These are phyloP conservation scores for Amphimallon solstitiale DNA, from an alignment of 2,888 invertebrate species.

Conservation along the genomic window DNA sequence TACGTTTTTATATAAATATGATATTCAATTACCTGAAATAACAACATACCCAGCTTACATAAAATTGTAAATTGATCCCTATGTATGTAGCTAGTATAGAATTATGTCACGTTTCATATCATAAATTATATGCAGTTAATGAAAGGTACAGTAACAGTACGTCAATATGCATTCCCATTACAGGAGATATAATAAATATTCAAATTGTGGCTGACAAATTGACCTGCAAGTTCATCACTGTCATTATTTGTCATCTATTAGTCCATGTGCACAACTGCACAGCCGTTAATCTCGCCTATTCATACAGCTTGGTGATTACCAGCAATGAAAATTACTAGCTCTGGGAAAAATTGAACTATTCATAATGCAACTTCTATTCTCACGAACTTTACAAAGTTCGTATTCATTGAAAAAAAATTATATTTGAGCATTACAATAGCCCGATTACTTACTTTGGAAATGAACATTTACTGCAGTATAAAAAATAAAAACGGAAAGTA, in stretches of 20 bases:
- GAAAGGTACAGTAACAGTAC: slow-evolving; percentile 30
- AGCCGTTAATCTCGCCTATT: not conserved
- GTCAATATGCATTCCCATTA: slow-evolving; percentile 29
- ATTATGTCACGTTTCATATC: slow-evolving; percentile 21
- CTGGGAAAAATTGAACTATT: slow-evolving; percentile 14
- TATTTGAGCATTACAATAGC: not conserved
- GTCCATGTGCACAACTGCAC: slow-evolving; percentile 21
- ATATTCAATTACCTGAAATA: not conserved
- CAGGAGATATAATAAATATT: slow-evolving; percentile 37
- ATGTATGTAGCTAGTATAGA: slow-evolving; percentile 13
- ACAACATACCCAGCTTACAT: not conserved
- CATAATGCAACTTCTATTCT: slow-evolving; percentile 4
- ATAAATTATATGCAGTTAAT: slow-evolving; percentile 32
- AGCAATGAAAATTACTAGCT: slow-evolving; percentile 1
- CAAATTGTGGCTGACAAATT: slow-evolving; percentile 36
- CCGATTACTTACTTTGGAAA: not conserved
- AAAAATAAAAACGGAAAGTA: too few relatives aligned
- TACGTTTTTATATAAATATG: too few relatives aligned
- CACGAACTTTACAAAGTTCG: not conserved
- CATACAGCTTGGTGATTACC: slow-evolving; percentile 1
- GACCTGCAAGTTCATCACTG: slow-evolving; percentile 37
- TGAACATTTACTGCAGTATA: not conserved
- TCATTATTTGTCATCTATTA: slow-evolving; percentile 37
- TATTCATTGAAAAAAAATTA: not conserved
- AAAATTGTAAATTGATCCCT: slow-evolving; percentile 23